phyloP scores from a whole-genome alignment of 2,888 invertebrate species.

The Xanthia icteritia region DNA sequence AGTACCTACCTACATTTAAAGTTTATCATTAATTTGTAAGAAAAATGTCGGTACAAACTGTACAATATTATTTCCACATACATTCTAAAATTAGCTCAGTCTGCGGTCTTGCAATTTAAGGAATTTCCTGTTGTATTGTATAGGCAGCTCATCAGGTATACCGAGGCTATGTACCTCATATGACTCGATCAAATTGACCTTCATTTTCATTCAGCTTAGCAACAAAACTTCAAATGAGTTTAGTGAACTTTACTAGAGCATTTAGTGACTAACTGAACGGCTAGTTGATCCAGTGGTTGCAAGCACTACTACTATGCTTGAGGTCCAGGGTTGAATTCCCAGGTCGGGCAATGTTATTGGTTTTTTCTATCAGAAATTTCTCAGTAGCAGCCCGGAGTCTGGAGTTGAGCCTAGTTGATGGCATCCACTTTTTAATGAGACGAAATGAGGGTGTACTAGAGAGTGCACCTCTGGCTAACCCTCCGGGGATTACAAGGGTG shows the following conservation, averaged over 20 bases:
- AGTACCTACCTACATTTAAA: too few species aligned
- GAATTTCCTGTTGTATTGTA: conserved; percentile 64
- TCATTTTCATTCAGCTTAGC: conserved; percentile 9
- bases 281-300: neutral
- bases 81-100: conserved; percentile 55
- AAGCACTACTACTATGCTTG: too few species aligned
- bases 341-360: too few species aligned
- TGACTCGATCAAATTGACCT: conserved; percentile 17
- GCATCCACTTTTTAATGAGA: too few species aligned
- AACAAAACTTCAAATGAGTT: conserved; percentile 11
- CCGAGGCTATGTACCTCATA: neutral
- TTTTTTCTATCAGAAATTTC: too few species aligned
- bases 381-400: too few species aligned
- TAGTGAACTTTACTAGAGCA: neutral
- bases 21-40: neutral
- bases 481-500: neutral
- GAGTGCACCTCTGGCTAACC: neutral
- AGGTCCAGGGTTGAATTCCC: too few species aligned
- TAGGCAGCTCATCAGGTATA: conserved; percentile 32
- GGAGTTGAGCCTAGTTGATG: too few species aligned
- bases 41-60: conserved; percentile 35
- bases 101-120: conserved; percentile 46
- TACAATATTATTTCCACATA: conserved; percentile 10
- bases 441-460: neutral
- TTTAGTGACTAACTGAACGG: neutral